Conservation (phyloP, 2,888 invertebrate genomes). For the Alitta virens region DNA sequence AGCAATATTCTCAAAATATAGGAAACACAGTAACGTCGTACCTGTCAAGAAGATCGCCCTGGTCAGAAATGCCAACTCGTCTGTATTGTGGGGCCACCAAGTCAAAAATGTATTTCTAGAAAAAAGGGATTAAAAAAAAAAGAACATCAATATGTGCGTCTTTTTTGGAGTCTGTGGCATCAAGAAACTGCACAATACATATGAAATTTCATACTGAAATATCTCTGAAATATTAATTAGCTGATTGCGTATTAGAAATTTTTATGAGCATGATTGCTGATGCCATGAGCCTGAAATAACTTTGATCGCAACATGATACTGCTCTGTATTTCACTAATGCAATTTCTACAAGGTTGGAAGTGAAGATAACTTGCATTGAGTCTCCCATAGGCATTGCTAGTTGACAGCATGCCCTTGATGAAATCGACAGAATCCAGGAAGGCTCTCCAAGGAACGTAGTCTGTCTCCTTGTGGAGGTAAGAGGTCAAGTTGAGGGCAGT, state of each 20-base stretch:
- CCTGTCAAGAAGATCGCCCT: slow-evolving; percentile 29
- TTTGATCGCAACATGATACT: too few species aligned
- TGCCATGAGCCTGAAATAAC: too few species aligned
- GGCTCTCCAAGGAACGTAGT: slow-evolving; percentile 54
- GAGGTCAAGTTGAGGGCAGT: slow-evolving; percentile 52
- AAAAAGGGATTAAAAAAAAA: neutral
- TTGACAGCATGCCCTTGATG: slow-evolving; percentile 50
- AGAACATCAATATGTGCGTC: too few species aligned
- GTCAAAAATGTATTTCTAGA: slow-evolving; percentile 44
- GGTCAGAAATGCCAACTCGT: slow-evolving; percentile 25
- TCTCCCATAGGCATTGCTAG: slow-evolving; percentile 45
- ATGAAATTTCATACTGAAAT: too few species aligned
- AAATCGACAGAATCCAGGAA: slow-evolving; percentile 49
- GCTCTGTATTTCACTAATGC: too few species aligned
- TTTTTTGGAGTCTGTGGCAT: too few species aligned
- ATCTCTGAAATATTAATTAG: too few species aligned
- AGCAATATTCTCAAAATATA: too few species aligned
- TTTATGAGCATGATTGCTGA: too few species aligned
- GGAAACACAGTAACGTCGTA: neutral
- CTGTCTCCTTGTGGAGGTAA: slow-evolving; percentile 48
- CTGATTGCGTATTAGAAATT: too few species aligned
- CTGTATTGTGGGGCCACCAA: slow-evolving; percentile 39
- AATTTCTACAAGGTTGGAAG: too few species aligned
- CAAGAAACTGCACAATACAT: too few species aligned
- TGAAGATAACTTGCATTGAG: slow-evolving; percentile 47